A percentile compares a stretch with the other conserved stretches of the same genome.
These are phyloP conservation scores for Cryptus viduatorius DNA, from an alignment of 2,888 invertebrate species.

Conservation along the genomic window DNA sequence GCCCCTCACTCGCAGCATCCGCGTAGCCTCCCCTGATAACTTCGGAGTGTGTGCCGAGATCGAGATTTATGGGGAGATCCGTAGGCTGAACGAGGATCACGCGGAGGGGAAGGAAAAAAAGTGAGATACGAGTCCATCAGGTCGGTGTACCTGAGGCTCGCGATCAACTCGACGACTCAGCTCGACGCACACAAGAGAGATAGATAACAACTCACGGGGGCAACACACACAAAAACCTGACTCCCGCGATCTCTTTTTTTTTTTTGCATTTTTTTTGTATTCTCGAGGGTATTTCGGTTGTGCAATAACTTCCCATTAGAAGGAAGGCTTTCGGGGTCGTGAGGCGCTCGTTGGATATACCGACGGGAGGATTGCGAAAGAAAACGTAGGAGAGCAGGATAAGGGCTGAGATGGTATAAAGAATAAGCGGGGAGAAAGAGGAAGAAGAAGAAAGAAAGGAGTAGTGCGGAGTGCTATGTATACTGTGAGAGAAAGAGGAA, in stretches of 20 bases:
- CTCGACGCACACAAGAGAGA: constrained; percentile 10
- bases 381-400: constrained; percentile 31
- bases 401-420: constrained; percentile 30
- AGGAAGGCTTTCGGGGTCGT: constrained; percentile 66
- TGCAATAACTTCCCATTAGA: constrained; percentile 81
- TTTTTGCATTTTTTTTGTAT: constrained; percentile 34
- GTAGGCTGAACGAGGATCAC: constrained; percentile 44
- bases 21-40: constrained; percentile 14
- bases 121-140: constrained; percentile 50
- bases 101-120: constrained; percentile 30
- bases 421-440: constrained; percentile 49
- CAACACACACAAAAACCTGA: constrained; percentile 32
- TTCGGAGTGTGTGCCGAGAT: constrained; percentile 20
- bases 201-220: not conserved
- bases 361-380: constrained; percentile 54
- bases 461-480: not conserved
- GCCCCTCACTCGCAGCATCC: not conserved
- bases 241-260: constrained; percentile 33
- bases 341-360: constrained; percentile 44
- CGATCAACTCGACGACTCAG: constrained; percentile 24
- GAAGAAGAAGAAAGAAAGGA: constrained; percentile 11
- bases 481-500: not conserved
- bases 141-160: constrained; percentile 48
- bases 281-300: constrained; percentile 68
- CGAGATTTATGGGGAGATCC: constrained; percentile 51